Evolutionary conservation across 2,888 invertebrate genomes (phyloP).

Genomic region (Orchesellides sinensis): DNA sequence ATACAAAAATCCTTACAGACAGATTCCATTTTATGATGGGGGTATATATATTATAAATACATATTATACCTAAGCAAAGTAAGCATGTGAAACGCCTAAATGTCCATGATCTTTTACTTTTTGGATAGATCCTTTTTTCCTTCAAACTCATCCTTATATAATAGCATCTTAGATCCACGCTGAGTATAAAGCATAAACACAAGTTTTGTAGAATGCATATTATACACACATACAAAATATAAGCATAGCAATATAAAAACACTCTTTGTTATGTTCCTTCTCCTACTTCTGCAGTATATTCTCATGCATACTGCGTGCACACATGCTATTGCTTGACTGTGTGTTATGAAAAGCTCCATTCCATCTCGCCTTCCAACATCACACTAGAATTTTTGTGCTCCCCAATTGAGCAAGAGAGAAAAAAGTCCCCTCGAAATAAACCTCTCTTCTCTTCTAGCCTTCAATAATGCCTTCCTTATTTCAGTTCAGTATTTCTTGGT

Average conservation of each 20-base stretch:
- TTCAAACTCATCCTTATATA: constrained; percentile 15
- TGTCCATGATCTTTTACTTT: constrained; percentile 60
- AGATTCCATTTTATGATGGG: neutral
- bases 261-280: constrained; percentile 1
- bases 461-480: constrained; percentile 43
- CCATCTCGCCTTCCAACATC: constrained; percentile 18
- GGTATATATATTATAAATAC: constrained; percentile 13
- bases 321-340: no score
- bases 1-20: constrained; percentile 34
- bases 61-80: constrained; percentile 1
- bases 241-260: no score
- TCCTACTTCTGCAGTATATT: neutral
- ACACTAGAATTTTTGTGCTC: constrained; percentile 47
- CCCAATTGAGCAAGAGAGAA: constrained; percentile 26
- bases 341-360: constrained; percentile 5
- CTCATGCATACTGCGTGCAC: neutral
- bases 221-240: neutral
- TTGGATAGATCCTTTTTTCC: constrained; percentile 16
- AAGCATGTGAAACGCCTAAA: constrained; percentile 51
- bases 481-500: constrained; percentile 5
- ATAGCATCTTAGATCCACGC: neutral
- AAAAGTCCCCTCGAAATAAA: constrained; percentile 56
- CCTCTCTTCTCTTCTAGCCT: constrained; percentile 48
- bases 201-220: neutral
- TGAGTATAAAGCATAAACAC: neutral